Conservation (phyloP, 2,888 invertebrate genomes). For the Osmoderma eremita region DNA sequence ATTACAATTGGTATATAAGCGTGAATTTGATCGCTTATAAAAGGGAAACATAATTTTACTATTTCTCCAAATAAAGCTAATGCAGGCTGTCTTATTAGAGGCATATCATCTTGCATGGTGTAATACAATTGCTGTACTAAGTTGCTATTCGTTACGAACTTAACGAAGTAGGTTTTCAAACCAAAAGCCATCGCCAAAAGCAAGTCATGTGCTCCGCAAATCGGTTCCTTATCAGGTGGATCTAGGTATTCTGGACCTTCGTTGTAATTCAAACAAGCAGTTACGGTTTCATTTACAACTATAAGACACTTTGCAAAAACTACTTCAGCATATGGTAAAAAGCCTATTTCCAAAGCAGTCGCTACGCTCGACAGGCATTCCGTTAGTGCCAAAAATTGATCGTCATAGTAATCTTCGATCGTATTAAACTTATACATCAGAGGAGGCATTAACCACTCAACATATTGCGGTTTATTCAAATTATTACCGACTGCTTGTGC, state of each 20-base stretch:
- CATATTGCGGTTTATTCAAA: slow-evolving; percentile 74
- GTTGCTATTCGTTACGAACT: slow-evolving; percentile 73
- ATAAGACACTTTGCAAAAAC: slow-evolving; percentile 76
- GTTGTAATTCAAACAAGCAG: slow-evolving; percentile 70
- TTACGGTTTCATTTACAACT: slow-evolving; percentile 75
- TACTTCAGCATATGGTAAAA: slow-evolving; percentile 78
- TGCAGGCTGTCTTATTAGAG: slow-evolving; percentile 79
- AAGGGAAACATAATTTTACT: slow-evolving; percentile 82
- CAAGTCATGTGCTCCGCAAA: slow-evolving; percentile 80
- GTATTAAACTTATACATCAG: slow-evolving; percentile 78
- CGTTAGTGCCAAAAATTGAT: slow-evolving; percentile 74
- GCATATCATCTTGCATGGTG: slow-evolving; percentile 78
- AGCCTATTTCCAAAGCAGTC: slow-evolving; percentile 76
- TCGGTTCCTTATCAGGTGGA: slow-evolving; percentile 75
- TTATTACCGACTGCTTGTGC: slow-evolving; percentile 79
- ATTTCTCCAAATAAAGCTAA: slow-evolving; percentile 82
- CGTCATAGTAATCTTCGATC: slow-evolving; percentile 77
- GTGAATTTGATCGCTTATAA: slow-evolving; percentile 91
- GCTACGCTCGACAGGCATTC: slow-evolving; percentile 82
- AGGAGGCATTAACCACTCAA: slow-evolving; percentile 76
- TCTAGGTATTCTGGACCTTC: slow-evolving; percentile 75
- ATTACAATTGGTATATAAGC: slow-evolving; percentile 96
- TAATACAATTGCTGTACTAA: slow-evolving; percentile 75
- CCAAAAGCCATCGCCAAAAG: slow-evolving; percentile 78
- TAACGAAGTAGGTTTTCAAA: slow-evolving; percentile 74